These are phyloP conservation scores for Sinocyclocheilus rhinocerous DNA, from an alignment of 2,113 vertebrate species.

Conservation along the genomic window DNA sequence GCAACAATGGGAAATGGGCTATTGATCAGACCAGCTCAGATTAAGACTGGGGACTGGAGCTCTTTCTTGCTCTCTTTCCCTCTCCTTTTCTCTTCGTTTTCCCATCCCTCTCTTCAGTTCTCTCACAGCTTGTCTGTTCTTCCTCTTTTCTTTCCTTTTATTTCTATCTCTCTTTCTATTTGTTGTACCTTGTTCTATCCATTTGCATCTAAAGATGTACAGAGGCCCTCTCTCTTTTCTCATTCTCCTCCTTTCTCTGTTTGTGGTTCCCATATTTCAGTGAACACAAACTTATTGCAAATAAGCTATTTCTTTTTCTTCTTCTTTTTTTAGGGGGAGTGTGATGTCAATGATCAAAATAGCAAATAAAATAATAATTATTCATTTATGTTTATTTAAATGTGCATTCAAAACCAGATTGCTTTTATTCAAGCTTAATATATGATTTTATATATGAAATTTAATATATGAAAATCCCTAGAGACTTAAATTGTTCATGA, in stretches of 20 bases:
- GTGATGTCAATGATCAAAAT: no score
- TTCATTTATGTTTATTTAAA: neutral
- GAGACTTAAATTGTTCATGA: no score
- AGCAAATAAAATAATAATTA: neutral
- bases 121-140: conserved; percentile 43
- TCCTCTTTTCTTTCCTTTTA: conserved; percentile 62
- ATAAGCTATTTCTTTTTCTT: neutral
- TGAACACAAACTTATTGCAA: neutral
- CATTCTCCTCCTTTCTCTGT: neutral
- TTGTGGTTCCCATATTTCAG: neutral
- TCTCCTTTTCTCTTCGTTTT: conserved; percentile 83
- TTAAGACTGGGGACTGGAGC: conserved; percentile 97
- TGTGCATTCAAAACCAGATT: neutral
- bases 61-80: conserved; percentile 92
- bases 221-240: neutral
- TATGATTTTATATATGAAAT: no score
- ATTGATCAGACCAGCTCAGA: conserved; percentile 97
- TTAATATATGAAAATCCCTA: neutral
- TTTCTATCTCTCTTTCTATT: conserved; percentile 53
- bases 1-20: conserved; percentile 99
- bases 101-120: conserved; percentile 59
- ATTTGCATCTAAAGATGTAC: neutral
- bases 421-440: neutral
- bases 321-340: no score
- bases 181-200: conserved; percentile 29